These are phyloP conservation scores for Lordiphosa collinella DNA, from an alignment of 1,140 invertebrate genomes.

Conservation along the genomic window DNA sequence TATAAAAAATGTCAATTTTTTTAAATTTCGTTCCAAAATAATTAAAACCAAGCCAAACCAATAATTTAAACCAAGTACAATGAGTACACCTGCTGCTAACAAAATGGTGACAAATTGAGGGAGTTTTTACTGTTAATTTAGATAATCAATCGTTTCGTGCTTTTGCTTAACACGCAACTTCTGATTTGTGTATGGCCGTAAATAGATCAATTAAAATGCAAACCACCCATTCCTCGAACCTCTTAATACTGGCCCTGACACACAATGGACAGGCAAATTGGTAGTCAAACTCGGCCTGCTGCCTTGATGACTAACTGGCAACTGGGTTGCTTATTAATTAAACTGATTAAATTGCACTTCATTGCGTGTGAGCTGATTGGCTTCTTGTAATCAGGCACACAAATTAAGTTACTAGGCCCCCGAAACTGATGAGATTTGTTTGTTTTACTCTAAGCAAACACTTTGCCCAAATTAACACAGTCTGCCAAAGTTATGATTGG, in stretches of 20 bases:
- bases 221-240: conserved; percentile 21
- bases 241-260: conserved; percentile 24
- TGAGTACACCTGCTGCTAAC: too few species aligned
- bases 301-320: not conserved
- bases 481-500: conserved; percentile 24
- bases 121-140: conserved; percentile 70
- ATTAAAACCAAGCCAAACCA: too few species aligned
- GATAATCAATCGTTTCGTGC: conserved; percentile 40
- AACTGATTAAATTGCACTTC: conserved; percentile 63
- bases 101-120: conserved; percentile 59
- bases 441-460: conserved; percentile 10
- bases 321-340: conserved; percentile 62
- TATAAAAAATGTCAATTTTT: too few species aligned
- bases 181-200: conserved; percentile 9
- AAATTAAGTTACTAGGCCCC: not conserved
- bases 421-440: not conserved
- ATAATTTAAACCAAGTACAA: too few species aligned
- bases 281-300: not conserved
- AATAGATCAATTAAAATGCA: conserved; percentile 47
- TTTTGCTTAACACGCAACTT: conserved; percentile 1
- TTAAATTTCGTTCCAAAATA: too few species aligned
- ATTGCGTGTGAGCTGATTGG: conserved; percentile 35
- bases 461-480: conserved; percentile 45
- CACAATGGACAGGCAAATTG: conserved; percentile 39
- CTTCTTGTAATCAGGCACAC: conserved; percentile 13